These are phyloP conservation scores for Dolichotis patagonum DNA, from an alignment of 2,113 vertebrate species.

Conservation along the genomic window DNA sequence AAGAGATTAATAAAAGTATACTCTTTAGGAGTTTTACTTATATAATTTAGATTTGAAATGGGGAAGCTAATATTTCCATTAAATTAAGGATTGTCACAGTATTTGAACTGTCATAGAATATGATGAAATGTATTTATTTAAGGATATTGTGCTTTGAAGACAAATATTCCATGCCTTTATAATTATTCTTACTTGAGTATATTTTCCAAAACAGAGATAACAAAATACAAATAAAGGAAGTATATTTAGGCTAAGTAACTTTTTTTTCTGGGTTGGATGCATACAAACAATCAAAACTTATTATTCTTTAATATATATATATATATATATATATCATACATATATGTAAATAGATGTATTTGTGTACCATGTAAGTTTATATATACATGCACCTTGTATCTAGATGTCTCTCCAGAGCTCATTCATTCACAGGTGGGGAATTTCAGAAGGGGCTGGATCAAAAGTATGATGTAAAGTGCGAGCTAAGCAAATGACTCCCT, in stretches of 20 bases:
- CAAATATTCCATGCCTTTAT: neutral
- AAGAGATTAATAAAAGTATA: neutral
- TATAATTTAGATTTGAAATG: neutral
- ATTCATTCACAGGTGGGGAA: neutral
- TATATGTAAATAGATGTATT: too few relatives aligned
- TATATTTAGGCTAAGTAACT: neutral
- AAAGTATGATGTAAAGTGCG: neutral
- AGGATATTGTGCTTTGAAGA: neutral
- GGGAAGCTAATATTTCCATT: neutral
- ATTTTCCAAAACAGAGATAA: neutral
- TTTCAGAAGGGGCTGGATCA: neutral
- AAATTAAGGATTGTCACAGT: neutral
- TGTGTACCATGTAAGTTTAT: too few relatives aligned
- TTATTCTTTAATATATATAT: neutral
- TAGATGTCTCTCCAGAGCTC: neutral
- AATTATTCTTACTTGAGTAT: neutral
- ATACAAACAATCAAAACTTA: neutral
- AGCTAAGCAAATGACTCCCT: neutral
- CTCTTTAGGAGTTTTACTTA: neutral
- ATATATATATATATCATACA: too few relatives aligned
- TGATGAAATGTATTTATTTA: neutral
- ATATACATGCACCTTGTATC: neutral
- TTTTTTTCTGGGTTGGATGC: neutral
- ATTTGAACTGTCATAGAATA: constrained; percentile 6
- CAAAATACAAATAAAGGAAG: constrained; percentile 1